phyloP scores from a whole-genome alignment of 1,140 invertebrate species.

The Thaumatotibia leucotreta region DNA sequence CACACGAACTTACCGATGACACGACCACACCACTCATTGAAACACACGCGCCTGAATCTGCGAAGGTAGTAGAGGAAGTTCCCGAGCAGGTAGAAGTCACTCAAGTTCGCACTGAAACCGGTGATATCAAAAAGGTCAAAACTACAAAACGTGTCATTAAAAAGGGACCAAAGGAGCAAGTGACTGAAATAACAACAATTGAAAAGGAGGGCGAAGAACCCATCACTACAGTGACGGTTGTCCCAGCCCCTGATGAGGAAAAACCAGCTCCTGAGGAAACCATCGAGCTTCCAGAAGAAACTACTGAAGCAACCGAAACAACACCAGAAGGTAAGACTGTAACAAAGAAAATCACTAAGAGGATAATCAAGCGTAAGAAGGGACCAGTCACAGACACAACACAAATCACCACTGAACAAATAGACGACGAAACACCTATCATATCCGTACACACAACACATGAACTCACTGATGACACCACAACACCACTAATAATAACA shows the following conservation, averaged over 20 bases:
- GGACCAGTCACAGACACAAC: slow-evolving; percentile 35
- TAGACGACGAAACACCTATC: slow-evolving; percentile 33
- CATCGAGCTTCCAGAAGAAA: slow-evolving; percentile 37
- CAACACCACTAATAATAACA: not conserved
- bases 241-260: slow-evolving; percentile 33
- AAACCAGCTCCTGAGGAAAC: slow-evolving; percentile 28
- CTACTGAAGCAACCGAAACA: slow-evolving; percentile 36
- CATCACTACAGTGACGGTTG: slow-evolving; percentile 19
- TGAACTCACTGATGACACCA: slow-evolving; percentile 28
- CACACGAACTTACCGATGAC: slow-evolving; percentile 13
- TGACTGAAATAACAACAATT: slow-evolving; percentile 32
- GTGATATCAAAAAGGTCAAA: slow-evolving; percentile 60
- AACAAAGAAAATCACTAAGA: slow-evolving; percentile 45
- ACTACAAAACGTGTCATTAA: slow-evolving; percentile 44
- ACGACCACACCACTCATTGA: not conserved
- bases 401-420: slow-evolving; percentile 33
- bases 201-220: slow-evolving; percentile 28
- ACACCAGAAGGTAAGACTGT: slow-evolving; percentile 45
- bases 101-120: slow-evolving; percentile 47
- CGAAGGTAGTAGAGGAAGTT: slow-evolving; percentile 39
- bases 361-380: slow-evolving; percentile 32
- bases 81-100: slow-evolving; percentile 43
- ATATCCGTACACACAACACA: slow-evolving; percentile 38
- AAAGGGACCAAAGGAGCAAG: slow-evolving; percentile 30
- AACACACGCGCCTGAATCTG: slow-evolving; percentile 2